Evolutionary conservation across 2,888 invertebrate genomes (phyloP), one percentile per base, ranked within the genome.

Genomic region (Tricholauxania praeusta): DNA sequence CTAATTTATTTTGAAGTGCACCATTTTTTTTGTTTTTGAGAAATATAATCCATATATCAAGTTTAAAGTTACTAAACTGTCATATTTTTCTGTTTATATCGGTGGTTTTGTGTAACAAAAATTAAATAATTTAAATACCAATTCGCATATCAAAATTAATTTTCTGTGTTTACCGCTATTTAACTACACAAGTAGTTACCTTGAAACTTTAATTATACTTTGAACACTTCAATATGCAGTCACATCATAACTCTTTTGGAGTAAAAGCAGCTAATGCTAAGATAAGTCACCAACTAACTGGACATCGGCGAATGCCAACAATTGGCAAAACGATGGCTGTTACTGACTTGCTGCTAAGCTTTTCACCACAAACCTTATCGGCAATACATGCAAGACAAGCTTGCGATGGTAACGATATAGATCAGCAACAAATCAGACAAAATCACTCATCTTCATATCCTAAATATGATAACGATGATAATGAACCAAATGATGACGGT

Each of bases 311-410:
- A 4, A 82, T 82, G 59, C 83, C 85, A 22, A 83, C 87, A 14
- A 76, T 85, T 64, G 87, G 87, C 68, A 87, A 87, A 78, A 83
- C 85, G 1, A 86, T 87, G 85, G 85, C 87, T 2, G 85, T 87
- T 1, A 86, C 87, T 17, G 81, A 86, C 12, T 73, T 87, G n/a
- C 78, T 87, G 0, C 74, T 85, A 10, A 84, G 86, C 74, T 81
- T 83, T 47, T 78, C 84, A 62, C 77, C 80, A 7, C 74, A 78
- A 1, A 68, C 28, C 4, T 28, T 28, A 28, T 28, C 28, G 28
- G 28, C 28, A 28, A 28, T 28, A 4, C 28, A 74, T 71, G 77
- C 80, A 5, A 80, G 78, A 12, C 74, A 76, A 67, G 78, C 75
- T 14, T 77, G 79, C 7, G 74, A 77, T 49, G 78, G 75, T 3